Evolutionary conservation across 1,140 invertebrate species (phyloP).

Genomic region (Phymorhynchus buccinoides): DNA sequence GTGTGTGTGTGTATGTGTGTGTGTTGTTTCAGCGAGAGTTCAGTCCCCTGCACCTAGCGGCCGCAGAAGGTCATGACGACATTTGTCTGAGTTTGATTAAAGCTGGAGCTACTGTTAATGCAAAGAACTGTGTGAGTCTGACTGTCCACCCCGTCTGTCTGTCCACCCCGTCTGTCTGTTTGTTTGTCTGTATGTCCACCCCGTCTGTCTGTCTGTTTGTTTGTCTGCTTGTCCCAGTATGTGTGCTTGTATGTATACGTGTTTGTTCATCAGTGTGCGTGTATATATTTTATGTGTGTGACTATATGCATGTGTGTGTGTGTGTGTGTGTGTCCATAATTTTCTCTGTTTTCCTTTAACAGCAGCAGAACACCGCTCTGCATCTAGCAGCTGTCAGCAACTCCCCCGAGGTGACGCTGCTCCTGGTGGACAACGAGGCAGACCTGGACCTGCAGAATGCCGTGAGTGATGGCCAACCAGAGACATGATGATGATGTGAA

Average conservation of each 20-base stretch:
- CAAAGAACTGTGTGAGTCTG: slow-evolving; percentile 73
- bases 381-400: slow-evolving; percentile 84
- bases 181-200: background rate
- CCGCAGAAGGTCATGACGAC: background rate
- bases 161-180: background rate
- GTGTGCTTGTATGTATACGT: background rate
- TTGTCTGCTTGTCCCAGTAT: background rate
- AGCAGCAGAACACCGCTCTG: slow-evolving; percentile 84
- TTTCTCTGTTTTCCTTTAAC: slow-evolving; percentile 12
- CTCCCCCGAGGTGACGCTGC: slow-evolving; percentile 81
- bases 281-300: background rate
- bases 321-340: background rate
- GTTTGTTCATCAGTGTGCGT: background rate
- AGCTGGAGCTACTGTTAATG: slow-evolving; percentile 70
- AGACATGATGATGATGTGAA: no score
- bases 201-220: background rate
- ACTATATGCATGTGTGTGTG: background rate
- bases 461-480: no score
- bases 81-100: slow-evolving; percentile 59
- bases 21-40: background rate
- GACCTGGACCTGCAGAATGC: slow-evolving; percentile 82
- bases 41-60: background rate
- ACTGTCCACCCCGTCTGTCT: slow-evolving; percentile 18
- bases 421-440: slow-evolving; percentile 81
- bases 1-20: background rate